These are phyloP conservation scores for Galleria mellonella DNA, from an alignment of 1,140 invertebrate species.

Conservation along the genomic window DNA sequence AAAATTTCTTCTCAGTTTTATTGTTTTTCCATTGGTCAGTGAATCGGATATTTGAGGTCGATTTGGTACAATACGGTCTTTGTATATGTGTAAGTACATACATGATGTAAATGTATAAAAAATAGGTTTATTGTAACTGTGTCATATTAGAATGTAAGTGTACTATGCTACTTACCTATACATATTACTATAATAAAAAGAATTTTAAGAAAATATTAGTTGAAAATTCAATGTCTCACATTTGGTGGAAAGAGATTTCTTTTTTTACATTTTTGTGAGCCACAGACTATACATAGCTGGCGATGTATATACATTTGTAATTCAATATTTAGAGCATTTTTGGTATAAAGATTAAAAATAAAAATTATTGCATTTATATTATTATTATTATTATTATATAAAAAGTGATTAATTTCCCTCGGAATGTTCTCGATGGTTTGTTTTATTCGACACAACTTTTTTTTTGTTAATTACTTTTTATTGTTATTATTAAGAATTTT, in stretches of 20 bases:
- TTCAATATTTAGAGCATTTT: conserved; percentile 49
- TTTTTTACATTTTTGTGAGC: conserved; percentile 19
- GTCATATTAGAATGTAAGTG: conserved; percentile 68
- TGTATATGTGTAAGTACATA: conserved; percentile 67
- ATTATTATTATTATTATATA: conserved; percentile 32
- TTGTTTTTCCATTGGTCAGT: no score
- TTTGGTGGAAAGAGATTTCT: background rate
- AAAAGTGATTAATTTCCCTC: conserved; percentile 41
- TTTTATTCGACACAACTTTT: conserved; percentile 56
- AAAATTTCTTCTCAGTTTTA: no score
- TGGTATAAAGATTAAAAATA: conserved; percentile 52
- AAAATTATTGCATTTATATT: conserved; percentile 66
- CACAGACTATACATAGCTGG: conserved; percentile 25
- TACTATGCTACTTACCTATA: conserved; percentile 70
- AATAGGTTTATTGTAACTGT: conserved; percentile 66
- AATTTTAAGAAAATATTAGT: conserved; percentile 64
- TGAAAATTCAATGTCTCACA: conserved; percentile 22
- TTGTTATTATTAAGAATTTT: conserved; percentile 74
- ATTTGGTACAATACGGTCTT: conserved; percentile 29
- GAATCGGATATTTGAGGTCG: conserved; percentile 10
- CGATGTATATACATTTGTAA: conserved; percentile 66
- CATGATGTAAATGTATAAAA: conserved; percentile 62
- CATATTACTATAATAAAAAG: conserved; percentile 62
- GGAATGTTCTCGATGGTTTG: conserved; percentile 65
- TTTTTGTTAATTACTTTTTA: conserved; percentile 71